A percentile compares a stretch with the other conserved stretches of the same genome.
phyloP scores from a whole-genome alignment of 2,888 invertebrate genomes.

The Cosmia pyralina region DNA sequence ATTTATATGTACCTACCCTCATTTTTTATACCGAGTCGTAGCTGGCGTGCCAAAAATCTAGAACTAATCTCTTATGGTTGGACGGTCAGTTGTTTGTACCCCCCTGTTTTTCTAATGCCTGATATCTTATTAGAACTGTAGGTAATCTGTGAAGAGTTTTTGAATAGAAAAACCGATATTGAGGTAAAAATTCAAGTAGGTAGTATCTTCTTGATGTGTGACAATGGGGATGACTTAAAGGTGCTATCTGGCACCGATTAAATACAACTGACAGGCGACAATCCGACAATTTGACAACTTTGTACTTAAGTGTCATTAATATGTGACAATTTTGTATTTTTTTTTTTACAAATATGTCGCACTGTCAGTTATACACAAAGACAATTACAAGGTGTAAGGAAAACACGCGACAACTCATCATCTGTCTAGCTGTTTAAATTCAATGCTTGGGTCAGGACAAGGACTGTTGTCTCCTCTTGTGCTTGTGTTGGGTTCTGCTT shows the following conservation, averaged over 20 bases:
- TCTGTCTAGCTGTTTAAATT: too few species aligned
- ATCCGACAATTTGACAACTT: not conserved
- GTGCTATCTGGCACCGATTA: not conserved
- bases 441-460: too few species aligned
- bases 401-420: too few species aligned
- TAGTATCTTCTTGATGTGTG: not conserved
- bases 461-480: too few species aligned
- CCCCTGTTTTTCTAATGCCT: constrained; percentile 15
- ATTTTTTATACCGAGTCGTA: constrained; percentile 40
- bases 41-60: constrained; percentile 51
- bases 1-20: constrained; percentile 35
- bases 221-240: not conserved
- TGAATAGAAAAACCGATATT: not conserved
- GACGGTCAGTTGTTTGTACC: constrained; percentile 25
- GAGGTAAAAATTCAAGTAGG: not conserved
- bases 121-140: not conserved
- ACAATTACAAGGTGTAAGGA: too few species aligned
- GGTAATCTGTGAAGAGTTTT: not conserved
- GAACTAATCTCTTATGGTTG: constrained; percentile 50
- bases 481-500: too few species aligned
- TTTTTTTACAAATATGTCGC: too few species aligned
- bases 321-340: too few species aligned
- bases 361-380: too few species aligned
- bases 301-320: not conserved
- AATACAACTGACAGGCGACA: not conserved